Evolutionary conservation across 1,140 invertebrate genomes (phyloP).

Genomic region (Sycophaga agraensis): DNA sequence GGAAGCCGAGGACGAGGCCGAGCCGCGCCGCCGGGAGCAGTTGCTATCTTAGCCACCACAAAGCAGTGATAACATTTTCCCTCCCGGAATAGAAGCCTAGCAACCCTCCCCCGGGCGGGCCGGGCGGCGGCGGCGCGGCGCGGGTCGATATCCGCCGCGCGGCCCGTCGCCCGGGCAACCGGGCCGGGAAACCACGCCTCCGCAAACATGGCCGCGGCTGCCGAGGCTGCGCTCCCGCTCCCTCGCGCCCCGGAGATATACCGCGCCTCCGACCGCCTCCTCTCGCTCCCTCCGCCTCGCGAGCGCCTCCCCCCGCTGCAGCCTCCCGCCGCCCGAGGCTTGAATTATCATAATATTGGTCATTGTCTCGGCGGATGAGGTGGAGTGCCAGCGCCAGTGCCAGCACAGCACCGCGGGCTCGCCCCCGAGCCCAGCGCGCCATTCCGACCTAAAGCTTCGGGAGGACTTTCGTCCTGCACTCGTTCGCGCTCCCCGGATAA

Average conservation of each 20-base stretch:
- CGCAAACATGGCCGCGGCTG: slow-evolving; percentile 48
- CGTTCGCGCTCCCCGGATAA: too few species aligned
- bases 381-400: too few species aligned
- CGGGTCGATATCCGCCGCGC: slow-evolving; percentile 54
- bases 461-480: too few species aligned
- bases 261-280: neutral
- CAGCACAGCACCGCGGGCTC: too few species aligned
- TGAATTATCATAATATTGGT: slow-evolving; percentile 58
- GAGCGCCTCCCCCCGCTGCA: neutral
- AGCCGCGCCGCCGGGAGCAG: slow-evolving; percentile 33
- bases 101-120: slow-evolving; percentile 46
- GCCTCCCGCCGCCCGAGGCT: slow-evolving; percentile 32
- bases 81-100: slow-evolving; percentile 56
- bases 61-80: slow-evolving; percentile 61
- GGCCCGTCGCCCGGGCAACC: slow-evolving; percentile 49
- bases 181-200: slow-evolving; percentile 48
- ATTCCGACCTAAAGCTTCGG: too few species aligned
- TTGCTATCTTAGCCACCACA: slow-evolving; percentile 59
- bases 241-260: slow-evolving; percentile 27
- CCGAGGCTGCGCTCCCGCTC: slow-evolving; percentile 47
- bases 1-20: slow-evolving; percentile 25
- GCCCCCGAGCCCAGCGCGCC: too few species aligned
- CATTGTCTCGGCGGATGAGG: slow-evolving; percentile 41
- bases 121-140: slow-evolving; percentile 27
- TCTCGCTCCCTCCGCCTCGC: neutral